Evolutionary conservation across 2,888 invertebrate species (phyloP), one percentile per base, ranked within the genome.

Genomic region (Eustalomyia histrio): DNA sequence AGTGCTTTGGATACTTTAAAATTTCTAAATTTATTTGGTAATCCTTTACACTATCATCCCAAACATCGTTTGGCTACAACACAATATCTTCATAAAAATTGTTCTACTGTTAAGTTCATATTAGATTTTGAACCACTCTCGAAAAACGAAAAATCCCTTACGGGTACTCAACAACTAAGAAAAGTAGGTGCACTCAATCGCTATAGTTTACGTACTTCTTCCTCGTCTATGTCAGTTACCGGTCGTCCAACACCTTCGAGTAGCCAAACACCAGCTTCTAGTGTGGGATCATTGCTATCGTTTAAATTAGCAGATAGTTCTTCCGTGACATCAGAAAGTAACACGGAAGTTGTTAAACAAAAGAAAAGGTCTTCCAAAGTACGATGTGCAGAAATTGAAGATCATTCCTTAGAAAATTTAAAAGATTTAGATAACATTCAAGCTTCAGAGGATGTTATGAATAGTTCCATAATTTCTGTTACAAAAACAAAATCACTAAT

Each of bases 21-120:
- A 60, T 92, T 91, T 87, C 85, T 94, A 12, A 92, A 92, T 84
- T 89, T 94, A 14, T 91, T 91, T 82, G 93, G 93, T 6, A 94
- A 94, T 91, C 94, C 94, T 0, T 85, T 94, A 17, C 91, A 92
- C 69, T 94, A 92, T 87, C 93, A 94, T 88, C 92, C 92, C 0
- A 91, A 92, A 53, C 94, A 94, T 87, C 91, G 94, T 47, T 84
- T 90, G 73, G 88, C 91, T 1, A 91, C 92, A 0, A 91, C 92
- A 2, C 91, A 91, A 84, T 92, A 92, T 88, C 88, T 94, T 58
- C 92, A 93, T 86, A 91, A 91, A 76, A 92, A 92, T 83, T 91
- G 92, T 14, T 90, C 91, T 9, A 91, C 91, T 33, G 91, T 90
- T 5, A 92, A 92, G 89, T 94, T 94, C 87, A 87, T 93, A 57